Evolutionary conservation across 2,888 invertebrate genomes (phyloP).

Genomic region (Rutpela maculata): DNA sequence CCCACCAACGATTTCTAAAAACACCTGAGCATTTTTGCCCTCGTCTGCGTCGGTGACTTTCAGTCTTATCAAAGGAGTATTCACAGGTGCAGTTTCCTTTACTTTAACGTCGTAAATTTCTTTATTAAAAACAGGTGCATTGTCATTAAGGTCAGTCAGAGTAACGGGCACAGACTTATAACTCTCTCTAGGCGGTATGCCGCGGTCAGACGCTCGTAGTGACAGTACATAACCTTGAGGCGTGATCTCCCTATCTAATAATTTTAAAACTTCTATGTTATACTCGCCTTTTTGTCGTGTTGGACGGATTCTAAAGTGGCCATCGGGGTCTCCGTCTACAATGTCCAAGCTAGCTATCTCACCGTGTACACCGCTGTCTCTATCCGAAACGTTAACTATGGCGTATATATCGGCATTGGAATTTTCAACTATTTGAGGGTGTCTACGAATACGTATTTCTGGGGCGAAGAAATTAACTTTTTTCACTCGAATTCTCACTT

Average conservation of each 20-base stretch:
- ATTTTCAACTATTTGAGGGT: conserved; percentile 88
- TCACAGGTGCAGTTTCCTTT: conserved; percentile 91
- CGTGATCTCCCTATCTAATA: conserved; percentile 86
- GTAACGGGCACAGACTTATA: conserved; percentile 89
- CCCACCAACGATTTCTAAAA: conserved; percentile 92
- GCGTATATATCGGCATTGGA: conserved; percentile 91
- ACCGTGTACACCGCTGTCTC: conserved; percentile 90
- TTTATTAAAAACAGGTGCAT: conserved; percentile 90
- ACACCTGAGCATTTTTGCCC: conserved; percentile 87
- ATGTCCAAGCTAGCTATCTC: conserved; percentile 88
- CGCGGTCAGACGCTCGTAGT: conserved; percentile 88
- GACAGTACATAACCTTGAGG: conserved; percentile 92
- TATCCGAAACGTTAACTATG: conserved; percentile 89
- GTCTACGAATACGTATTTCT: conserved; percentile 86
- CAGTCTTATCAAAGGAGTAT: conserved; percentile 90
- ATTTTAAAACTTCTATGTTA: conserved; percentile 86
- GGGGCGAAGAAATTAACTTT: conserved; percentile 92
- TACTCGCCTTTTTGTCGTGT: conserved; percentile 81
- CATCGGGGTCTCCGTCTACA: conserved; percentile 92
- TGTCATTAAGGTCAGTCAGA: conserved; percentile 88
- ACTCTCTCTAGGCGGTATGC: conserved; percentile 85
- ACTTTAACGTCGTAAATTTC: conserved; percentile 92
- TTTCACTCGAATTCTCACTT: conserved; percentile 85
- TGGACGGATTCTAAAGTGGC: conserved; percentile 87
- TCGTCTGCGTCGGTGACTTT: conserved; percentile 91